phyloP scores from a whole-genome alignment of 2,888 invertebrate genomes.

The Dolichomitus sp. region DNA sequence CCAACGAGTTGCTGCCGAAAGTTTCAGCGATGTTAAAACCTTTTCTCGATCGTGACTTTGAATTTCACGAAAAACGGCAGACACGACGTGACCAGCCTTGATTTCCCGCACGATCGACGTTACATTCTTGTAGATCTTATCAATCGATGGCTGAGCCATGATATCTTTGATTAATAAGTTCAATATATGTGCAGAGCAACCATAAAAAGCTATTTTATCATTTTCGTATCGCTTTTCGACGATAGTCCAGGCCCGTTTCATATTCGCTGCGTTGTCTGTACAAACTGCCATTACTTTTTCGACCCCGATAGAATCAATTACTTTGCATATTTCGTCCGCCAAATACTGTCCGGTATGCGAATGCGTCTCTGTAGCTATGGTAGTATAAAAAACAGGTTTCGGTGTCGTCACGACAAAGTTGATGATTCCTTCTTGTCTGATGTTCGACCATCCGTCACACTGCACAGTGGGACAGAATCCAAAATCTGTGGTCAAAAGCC shows the following conservation, averaged over 20 bases:
- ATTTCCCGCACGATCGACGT: constrained; percentile 57
- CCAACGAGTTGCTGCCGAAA: constrained; percentile 62
- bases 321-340: too few relatives aligned
- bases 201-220: constrained; percentile 44
- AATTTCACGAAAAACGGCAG: constrained; percentile 58
- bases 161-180: constrained; percentile 57
- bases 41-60: constrained; percentile 51
- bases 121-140: constrained; percentile 37
- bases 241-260: constrained; percentile 52
- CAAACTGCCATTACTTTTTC: too few relatives aligned
- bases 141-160: constrained; percentile 19
- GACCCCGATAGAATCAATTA: too few relatives aligned
- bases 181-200: constrained; percentile 58
- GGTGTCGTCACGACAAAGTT: too few relatives aligned
- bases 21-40: constrained; percentile 50
- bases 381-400: too few relatives aligned
- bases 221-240: constrained; percentile 45
- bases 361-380: too few relatives aligned
- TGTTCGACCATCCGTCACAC: too few relatives aligned
- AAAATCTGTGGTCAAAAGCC: too few relatives aligned
- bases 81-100: constrained; percentile 48
- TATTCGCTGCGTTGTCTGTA: too few relatives aligned
- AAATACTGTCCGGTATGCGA: too few relatives aligned
- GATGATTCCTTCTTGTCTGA: too few relatives aligned
- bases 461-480: too few relatives aligned